These are phyloP conservation scores for Cantharis lateralis DNA, from an alignment of 2,888 invertebrate genomes.

Conservation along the genomic window DNA sequence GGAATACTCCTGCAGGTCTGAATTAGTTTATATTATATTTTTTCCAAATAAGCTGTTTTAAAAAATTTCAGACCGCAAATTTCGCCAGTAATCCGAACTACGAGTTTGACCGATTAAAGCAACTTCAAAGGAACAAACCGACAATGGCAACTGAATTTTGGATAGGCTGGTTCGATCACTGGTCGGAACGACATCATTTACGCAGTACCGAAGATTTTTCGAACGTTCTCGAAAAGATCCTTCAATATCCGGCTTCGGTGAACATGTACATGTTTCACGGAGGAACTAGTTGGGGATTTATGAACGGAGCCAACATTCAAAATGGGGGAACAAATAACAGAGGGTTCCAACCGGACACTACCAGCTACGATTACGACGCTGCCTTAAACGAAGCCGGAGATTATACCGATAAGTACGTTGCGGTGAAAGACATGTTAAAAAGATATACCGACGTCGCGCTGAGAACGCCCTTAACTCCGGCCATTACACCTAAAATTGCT, in stretches of 20 bases:
- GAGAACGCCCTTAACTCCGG: constrained; percentile 67
- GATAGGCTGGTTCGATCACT: constrained; percentile 65
- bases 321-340: constrained; percentile 30
- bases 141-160: constrained; percentile 63
- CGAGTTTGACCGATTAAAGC: constrained; percentile 53
- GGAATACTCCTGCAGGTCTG: constrained; percentile 31
- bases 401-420: constrained; percentile 81
- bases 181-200: constrained; percentile 51
- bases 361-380: constrained; percentile 70
- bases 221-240: constrained; percentile 25
- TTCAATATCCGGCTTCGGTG: constrained; percentile 62
- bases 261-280: constrained; percentile 94
- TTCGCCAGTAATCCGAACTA: constrained; percentile 54
- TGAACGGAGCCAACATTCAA: constrained; percentile 45
- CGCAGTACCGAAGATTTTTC: constrained; percentile 34
- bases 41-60: background rate
- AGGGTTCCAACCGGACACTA: constrained; percentile 50
- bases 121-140: constrained; percentile 57
- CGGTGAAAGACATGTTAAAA: constrained; percentile 64
- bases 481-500: constrained; percentile 75
- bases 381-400: constrained; percentile 89
- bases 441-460: constrained; percentile 49
- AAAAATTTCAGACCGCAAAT: constrained; percentile 57
- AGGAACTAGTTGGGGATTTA: constrained; percentile 84
- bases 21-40: background rate